A percentile compares a stretch with the other conserved stretches of the same genome.
These are phyloP conservation scores for Miltochrista miniata DNA, from an alignment of 2,888 invertebrate species.

Conservation along the genomic window DNA sequence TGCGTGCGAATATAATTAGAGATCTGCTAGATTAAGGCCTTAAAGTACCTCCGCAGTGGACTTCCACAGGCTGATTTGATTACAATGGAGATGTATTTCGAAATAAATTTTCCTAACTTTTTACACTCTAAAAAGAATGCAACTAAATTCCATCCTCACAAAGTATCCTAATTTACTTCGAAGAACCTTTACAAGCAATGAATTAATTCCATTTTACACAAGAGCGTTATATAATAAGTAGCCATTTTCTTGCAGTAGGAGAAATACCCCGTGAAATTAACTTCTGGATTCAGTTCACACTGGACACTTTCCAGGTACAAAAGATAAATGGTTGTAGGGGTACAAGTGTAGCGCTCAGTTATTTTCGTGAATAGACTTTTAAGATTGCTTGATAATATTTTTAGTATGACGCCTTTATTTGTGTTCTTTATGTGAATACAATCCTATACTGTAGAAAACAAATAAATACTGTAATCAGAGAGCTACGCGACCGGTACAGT, in stretches of 20 bases:
- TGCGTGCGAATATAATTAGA: no score
- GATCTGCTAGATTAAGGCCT: no score
- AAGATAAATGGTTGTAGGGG: slow-evolving; percentile 64
- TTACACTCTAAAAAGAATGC: slow-evolving; percentile 12
- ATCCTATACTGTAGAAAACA: no score
- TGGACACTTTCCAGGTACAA: slow-evolving; percentile 74
- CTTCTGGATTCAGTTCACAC: slow-evolving; percentile 68
- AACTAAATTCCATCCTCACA: slow-evolving; percentile 33
- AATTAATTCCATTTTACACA: slow-evolving; percentile 73
- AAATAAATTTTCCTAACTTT: not conserved
- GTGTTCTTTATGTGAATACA: no score
- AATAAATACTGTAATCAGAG: no score
- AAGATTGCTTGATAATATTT: slow-evolving; percentile 8
- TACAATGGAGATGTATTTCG: not conserved
- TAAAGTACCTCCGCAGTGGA: no score
- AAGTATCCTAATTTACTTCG: slow-evolving; percentile 39
- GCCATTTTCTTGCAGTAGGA: slow-evolving; percentile 59
- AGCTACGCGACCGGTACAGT: no score
- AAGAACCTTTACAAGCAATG: slow-evolving; percentile 48
- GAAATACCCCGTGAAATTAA: slow-evolving; percentile 81
- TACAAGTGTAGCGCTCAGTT: slow-evolving; percentile 39
- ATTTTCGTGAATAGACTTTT: slow-evolving; percentile 43
- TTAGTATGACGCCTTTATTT: no score
- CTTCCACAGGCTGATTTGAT: no score
- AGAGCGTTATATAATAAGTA: slow-evolving; percentile 66